Evolutionary conservation across 2,888 invertebrate species (phyloP).

Genomic region (Torymus aiolomorphi): DNA sequence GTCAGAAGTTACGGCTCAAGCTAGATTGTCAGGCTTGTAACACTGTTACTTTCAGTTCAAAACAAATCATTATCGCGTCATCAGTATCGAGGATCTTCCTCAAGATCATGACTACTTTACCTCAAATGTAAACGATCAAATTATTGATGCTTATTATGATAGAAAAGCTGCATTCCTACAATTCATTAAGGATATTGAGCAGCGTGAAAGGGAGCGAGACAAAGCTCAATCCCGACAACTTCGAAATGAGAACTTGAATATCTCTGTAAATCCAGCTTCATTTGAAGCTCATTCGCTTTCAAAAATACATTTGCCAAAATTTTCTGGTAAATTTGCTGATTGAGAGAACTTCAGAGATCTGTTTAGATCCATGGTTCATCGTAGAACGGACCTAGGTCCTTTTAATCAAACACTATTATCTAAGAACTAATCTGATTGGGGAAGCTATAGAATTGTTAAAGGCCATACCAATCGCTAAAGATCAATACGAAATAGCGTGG

Average conservation of each 20-base stretch:
- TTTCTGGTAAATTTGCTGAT: too few species aligned
- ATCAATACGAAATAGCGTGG: too few species aligned
- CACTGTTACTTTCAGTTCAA: background rate
- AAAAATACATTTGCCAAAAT: too few species aligned
- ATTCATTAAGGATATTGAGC: background rate
- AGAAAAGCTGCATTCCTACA: background rate
- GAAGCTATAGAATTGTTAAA: background rate
- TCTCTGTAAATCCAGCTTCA: background rate
- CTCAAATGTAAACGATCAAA: too few species aligned
- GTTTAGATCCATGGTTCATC: too few species aligned
- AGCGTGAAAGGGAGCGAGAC: background rate
- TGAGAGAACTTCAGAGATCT: constrained; percentile 10
- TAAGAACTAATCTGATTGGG: constrained; percentile 13
- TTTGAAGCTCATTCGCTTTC: too few species aligned
- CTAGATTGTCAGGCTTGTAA: background rate
- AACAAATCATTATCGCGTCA: background rate
- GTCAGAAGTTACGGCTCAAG: background rate
- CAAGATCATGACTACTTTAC: too few species aligned
- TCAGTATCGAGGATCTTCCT: background rate
- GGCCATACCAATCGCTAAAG: constrained; percentile 9
- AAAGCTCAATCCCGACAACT: too few species aligned
- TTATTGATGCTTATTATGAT: background rate
- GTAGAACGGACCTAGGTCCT: background rate
- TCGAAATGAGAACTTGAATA: too few species aligned
- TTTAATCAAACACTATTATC: constrained; percentile 3